phyloP scores from a whole-genome alignment of 2,797 vertebrate species.

The Serranus cabrilla region DNA sequence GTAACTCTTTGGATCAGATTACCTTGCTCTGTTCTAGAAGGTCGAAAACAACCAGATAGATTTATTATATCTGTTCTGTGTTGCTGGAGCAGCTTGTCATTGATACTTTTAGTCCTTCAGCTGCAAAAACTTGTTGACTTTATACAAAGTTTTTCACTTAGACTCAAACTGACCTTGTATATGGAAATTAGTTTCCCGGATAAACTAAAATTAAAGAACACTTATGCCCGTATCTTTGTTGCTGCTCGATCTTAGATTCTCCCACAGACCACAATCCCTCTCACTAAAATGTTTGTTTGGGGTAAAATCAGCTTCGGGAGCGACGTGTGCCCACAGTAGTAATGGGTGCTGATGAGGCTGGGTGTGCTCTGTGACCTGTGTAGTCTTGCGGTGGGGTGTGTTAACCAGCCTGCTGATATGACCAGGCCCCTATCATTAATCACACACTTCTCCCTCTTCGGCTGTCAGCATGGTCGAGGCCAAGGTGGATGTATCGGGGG shows the following conservation, averaged over 20 bases:
- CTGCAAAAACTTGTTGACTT: constrained; percentile 56
- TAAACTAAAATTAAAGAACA: constrained; percentile 5
- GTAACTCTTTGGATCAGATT: constrained; percentile 50
- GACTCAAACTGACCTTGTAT: constrained; percentile 18
- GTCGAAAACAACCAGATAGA: constrained; percentile 49
- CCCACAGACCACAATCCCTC: not conserved
- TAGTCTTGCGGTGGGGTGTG: constrained; percentile 84
- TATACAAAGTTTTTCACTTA: constrained; percentile 7
- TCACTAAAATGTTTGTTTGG: constrained; percentile 9
- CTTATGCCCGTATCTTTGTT: not conserved
- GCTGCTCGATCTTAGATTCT: constrained; percentile 76
- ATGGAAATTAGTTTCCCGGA: not conserved
- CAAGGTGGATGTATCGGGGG: constrained; percentile 79
- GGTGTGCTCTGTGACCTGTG: constrained; percentile 91
- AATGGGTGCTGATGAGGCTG: constrained; percentile 80
- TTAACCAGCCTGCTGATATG: constrained; percentile 97
- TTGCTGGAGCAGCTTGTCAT: constrained; percentile 27
- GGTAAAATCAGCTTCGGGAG: constrained; percentile 22
- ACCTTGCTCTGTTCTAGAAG: constrained; percentile 42
- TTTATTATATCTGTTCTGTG: constrained; percentile 45
- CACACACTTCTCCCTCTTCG: constrained; percentile 88
- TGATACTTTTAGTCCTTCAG: constrained; percentile 25
- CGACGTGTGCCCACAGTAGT: constrained; percentile 81
- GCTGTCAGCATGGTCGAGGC: constrained; percentile 80
- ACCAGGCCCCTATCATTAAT: constrained; percentile 96